Percentiles rank a stretch among this genome's conserved stretches.
Evolutionary conservation across 2,888 invertebrate genomes (phyloP).

Genomic region (Hyposoter didymator): DNA sequence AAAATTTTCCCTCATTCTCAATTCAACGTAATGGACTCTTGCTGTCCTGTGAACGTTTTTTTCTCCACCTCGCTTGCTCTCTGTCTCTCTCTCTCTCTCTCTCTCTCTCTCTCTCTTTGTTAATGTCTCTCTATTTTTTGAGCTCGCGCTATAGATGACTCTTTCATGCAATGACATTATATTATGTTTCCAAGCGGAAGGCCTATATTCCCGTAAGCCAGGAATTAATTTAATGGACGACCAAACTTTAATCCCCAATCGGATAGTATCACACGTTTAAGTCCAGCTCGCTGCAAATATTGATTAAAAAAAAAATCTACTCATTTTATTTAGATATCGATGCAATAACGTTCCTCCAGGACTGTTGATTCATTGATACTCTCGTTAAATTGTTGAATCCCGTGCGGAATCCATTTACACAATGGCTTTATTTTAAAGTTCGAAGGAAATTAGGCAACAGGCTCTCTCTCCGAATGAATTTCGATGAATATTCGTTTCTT

Average conservation of each 20-base stretch:
- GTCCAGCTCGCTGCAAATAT: constrained; percentile 3
- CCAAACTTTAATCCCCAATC: constrained; percentile 58
- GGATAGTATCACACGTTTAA: background rate
- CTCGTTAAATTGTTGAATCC: background rate
- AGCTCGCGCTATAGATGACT: constrained; percentile 36
- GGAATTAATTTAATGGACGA: constrained; percentile 62
- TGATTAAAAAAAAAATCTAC: constrained; percentile 19
- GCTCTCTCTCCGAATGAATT: background rate
- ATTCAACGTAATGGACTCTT: constrained; percentile 55
- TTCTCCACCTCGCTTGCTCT: background rate
- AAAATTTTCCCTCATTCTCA: constrained; percentile 47
- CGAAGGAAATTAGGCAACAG: background rate
- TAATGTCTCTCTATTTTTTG: background rate
- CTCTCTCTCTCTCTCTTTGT: constrained; percentile 12
- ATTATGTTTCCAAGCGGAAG: constrained; percentile 45
- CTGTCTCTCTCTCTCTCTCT: constrained; percentile 1
- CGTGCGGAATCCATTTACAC: background rate
- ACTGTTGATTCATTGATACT: background rate
- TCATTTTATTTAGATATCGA: constrained; percentile 18
- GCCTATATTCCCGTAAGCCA: constrained; percentile 41
- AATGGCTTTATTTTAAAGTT: background rate
- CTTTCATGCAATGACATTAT: constrained; percentile 52
- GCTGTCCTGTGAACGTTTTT: constrained; percentile 8
- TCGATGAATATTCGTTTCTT: background rate
- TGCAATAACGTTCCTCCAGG: background rate